Conservation (phyloP, 2,888 invertebrate species). For the Drosophila nr. perissopoda region DNA sequence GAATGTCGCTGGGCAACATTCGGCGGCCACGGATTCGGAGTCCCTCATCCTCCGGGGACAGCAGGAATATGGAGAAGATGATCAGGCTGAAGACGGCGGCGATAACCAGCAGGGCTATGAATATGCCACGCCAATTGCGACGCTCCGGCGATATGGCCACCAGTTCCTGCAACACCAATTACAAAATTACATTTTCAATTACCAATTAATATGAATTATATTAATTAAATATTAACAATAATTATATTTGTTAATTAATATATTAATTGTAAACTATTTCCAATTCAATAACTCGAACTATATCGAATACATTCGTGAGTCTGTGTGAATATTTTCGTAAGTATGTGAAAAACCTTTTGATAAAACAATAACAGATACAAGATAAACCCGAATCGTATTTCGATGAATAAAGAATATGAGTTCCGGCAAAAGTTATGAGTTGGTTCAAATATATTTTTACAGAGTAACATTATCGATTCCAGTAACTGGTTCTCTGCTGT, state of each 20-base stretch:
- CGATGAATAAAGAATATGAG: no score
- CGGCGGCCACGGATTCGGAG: conserved; percentile 89
- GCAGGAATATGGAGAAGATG: conserved; percentile 95
- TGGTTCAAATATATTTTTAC: no score
- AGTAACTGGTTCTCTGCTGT: no score
- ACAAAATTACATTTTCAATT: neutral
- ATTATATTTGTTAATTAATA: no score
- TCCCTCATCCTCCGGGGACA: conserved; percentile 91
- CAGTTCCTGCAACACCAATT: conserved; percentile 89
- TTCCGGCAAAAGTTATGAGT: no score
- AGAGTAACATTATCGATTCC: no score
- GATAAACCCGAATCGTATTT: no score
- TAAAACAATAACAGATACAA: neutral
- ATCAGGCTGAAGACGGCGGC: conserved; percentile 94
- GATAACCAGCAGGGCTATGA: conserved; percentile 95
- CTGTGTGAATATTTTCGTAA: neutral
- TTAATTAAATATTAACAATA: no score
- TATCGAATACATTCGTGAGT: neutral
- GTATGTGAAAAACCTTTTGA: neutral
- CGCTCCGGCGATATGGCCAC: conserved; percentile 94
- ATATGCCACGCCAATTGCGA: conserved; percentile 97
- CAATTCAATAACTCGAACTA: neutral
- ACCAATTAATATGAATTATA: neutral
- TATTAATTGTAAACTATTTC: neutral
- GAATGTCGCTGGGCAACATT: conserved; percentile 89